phyloP scores from a whole-genome alignment of 2,113 vertebrate species.

The Peucedramus taeniatus region DNA sequence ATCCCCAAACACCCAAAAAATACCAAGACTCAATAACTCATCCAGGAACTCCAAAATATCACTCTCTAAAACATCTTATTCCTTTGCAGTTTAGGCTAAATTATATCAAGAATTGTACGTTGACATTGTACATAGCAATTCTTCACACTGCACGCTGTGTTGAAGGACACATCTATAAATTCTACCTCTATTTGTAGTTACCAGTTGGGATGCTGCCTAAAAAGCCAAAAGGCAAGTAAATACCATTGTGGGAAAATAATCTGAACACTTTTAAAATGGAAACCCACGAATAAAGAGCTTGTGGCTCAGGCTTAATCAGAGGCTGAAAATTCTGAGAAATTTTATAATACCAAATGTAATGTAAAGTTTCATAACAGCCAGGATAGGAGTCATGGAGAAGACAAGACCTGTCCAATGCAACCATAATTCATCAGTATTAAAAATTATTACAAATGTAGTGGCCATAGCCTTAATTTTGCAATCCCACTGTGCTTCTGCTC shows the following conservation, averaged over 20 bases:
- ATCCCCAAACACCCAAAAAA: neutral
- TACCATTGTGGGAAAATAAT: neutral
- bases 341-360: neutral
- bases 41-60: neutral
- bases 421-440: neutral
- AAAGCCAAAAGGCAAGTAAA: neutral
- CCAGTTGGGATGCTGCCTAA: neutral
- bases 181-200: neutral
- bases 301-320: neutral
- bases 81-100: neutral
- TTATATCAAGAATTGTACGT: neutral
- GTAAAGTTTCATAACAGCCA: neutral
- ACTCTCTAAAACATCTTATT: neutral
- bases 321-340: neutral
- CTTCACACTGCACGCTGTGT: neutral
- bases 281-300: neutral
- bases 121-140: neutral
- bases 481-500: neutral
- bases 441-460: neutral
- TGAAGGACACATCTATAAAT: neutral
- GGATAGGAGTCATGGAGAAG: neutral
- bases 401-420: accelerated
- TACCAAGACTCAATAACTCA: neutral
- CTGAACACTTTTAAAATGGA: neutral
- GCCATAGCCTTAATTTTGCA: neutral